Conservation (phyloP, 2,113 vertebrate species). For the Lichenostomus cassidix region DNA sequence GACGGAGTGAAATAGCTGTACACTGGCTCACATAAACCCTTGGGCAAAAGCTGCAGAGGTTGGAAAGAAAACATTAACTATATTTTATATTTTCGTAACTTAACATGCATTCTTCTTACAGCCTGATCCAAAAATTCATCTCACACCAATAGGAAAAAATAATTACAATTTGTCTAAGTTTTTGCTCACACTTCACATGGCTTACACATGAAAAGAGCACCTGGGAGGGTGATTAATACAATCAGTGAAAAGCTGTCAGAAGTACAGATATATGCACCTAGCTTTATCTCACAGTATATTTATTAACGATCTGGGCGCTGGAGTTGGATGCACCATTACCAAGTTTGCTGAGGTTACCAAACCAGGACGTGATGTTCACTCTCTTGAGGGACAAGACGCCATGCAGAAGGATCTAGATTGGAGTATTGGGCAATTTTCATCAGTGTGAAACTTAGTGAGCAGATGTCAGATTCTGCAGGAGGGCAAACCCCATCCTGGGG, state of each 20-base stretch:
- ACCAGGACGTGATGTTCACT: background rate
- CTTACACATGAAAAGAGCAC: background rate
- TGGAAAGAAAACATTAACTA: background rate
- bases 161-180: background rate
- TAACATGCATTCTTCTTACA: background rate
- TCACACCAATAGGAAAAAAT: background rate
- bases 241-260: background rate
- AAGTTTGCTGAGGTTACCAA: background rate
- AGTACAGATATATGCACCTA: background rate
- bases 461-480: background rate
- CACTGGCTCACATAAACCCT: background rate
- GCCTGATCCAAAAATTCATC: background rate
- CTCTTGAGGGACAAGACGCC: background rate
- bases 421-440: background rate
- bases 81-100: background rate
- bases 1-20: background rate
- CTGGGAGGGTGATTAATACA: background rate
- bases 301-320: background rate
- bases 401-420: background rate
- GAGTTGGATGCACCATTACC: background rate
- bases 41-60: background rate
- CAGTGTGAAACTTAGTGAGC: background rate
- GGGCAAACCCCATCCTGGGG: background rate
- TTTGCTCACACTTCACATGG: background rate
- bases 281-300: background rate